These are phyloP conservation scores for Parasteatoda tepidariorum DNA, from an alignment of 1,140 invertebrate genomes.

Conservation along the genomic window DNA sequence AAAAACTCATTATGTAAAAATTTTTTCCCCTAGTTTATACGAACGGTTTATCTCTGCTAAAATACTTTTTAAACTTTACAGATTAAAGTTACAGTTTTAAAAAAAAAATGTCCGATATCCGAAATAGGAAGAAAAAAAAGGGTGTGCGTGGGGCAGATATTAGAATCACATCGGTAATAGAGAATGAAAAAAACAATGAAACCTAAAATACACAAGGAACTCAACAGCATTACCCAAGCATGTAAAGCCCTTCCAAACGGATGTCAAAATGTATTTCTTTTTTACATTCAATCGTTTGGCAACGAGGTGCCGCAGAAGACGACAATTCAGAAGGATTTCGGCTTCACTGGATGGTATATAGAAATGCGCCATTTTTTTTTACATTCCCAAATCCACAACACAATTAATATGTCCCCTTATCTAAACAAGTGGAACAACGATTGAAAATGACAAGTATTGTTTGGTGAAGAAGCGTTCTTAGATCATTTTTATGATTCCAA, in stretches of 20 bases:
- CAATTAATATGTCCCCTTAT: neutral
- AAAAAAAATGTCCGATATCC: neutral
- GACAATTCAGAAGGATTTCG: neutral
- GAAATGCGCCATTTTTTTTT: no score
- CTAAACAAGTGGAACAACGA: neutral
- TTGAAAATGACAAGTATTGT: neutral
- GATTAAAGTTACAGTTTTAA: neutral
- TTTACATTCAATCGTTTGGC: neutral
- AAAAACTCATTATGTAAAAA: no score
- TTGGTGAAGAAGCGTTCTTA: neutral
- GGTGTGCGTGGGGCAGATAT: neutral
- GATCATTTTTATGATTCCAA: no score
- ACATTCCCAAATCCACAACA: neutral
- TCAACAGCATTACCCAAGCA: constrained; percentile 36
- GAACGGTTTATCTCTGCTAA: neutral
- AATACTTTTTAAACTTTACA: no score
- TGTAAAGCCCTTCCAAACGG: constrained; percentile 36
- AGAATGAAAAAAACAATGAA: constrained; percentile 41
- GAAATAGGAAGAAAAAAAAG: neutral
- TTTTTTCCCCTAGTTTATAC: neutral
- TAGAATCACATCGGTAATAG: constrained; percentile 11
- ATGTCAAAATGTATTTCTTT: constrained; percentile 17
- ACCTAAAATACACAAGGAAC: constrained; percentile 39
- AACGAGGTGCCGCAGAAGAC: neutral
- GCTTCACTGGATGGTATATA: neutral